phyloP scores from a whole-genome alignment of 2,797 vertebrate species.

The Lycodopsis pacificus region DNA sequence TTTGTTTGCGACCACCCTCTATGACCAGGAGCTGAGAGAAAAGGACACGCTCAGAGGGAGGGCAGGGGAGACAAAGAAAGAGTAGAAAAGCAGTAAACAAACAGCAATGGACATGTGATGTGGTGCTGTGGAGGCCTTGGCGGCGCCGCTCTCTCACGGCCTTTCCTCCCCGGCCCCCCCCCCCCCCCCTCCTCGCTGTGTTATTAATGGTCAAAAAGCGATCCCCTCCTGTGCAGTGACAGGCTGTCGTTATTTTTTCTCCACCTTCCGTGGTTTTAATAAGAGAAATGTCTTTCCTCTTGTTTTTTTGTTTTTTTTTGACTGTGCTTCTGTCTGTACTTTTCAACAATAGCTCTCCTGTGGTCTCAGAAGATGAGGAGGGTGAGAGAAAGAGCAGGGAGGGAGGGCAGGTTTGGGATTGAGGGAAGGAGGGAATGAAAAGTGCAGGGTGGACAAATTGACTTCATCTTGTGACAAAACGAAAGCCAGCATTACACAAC shows the following conservation, averaged over 20 bases:
- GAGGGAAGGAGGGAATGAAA: constrained; percentile 41
- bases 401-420: constrained; percentile 23
- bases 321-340: constrained; percentile 71
- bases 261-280: constrained; percentile 78
- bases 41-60: constrained; percentile 67
- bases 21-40: constrained; percentile 63
- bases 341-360: constrained; percentile 80
- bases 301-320: constrained; percentile 65
- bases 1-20: constrained; percentile 67
- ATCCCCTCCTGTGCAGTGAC: constrained; percentile 64
- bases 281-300: constrained; percentile 79
- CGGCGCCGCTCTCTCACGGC: constrained; percentile 21
- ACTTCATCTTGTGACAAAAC: constrained; percentile 70
- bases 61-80: constrained; percentile 59
- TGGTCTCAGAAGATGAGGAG: constrained; percentile 67
- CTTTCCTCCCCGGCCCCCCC: constrained; percentile 20
- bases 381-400: constrained; percentile 37
- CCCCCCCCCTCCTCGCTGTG: constrained; percentile 40
- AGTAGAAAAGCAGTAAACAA: constrained; percentile 66
- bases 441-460: constrained; percentile 65
- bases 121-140: constrained; percentile 33
- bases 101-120: constrained; percentile 60
- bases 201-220: constrained; percentile 74
- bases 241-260: constrained; percentile 51
- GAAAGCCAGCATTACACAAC: constrained; percentile 51